Evolutionary conservation across 30 jellyfish, hydroid and myxozoan species (phyloP), one percentile per base, ranked within the genome.

Genomic region (Turritopsis rubra): DNA sequence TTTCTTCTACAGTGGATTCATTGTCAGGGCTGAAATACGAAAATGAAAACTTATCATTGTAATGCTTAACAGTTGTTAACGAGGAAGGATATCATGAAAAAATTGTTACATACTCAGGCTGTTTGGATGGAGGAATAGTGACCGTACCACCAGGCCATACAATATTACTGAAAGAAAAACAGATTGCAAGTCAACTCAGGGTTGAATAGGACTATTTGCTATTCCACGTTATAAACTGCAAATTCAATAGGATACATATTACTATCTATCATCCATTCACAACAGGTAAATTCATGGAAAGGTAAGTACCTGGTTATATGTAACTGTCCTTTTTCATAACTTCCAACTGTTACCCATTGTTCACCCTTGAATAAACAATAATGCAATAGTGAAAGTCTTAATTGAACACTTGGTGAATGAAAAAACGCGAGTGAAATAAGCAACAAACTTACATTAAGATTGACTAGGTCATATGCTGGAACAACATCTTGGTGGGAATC

Each of bases 141-240:
- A 87, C 90, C 54, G 98, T 83, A 24, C 98, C 96, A 52, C 98
- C 98, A 66, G 98, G 82, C 98, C 98, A 91, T 21, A 91, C 90
- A 65, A 91, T 85, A 54, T 81, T 84, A 31, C 92, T 87, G 83
- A n/a, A 75, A 71, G 52, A 53, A 29, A 21, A 52, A 60, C 25
- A 28, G 30, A 28, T 28, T 53, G 21, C 84, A 53, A 21, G 21
- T 22, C 66, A 18, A 19, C 18, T n/a, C n/a, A n/a, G n/a, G n/a
- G n/a, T n/a, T n/a, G n/a, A n/a, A n/a, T n/a, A n/a, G n/a, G n/a
- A n/a, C n/a, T n/a, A n/a, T n/a, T n/a, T n/a, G n/a, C n/a, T n/a
- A n/a, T n/a, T n/a, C n/a, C n/a, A n/a, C n/a, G n/a, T n/a, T n/a
- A n/a, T n/a, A n/a, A n/a, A n/a, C n/a, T n/a, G n/a, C n/a, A n/a